Evolutionary conservation across 2,113 vertebrate genomes (phyloP), one percentile per base, ranked within the genome.

Genomic region (Cyprinus carpio): DNA sequence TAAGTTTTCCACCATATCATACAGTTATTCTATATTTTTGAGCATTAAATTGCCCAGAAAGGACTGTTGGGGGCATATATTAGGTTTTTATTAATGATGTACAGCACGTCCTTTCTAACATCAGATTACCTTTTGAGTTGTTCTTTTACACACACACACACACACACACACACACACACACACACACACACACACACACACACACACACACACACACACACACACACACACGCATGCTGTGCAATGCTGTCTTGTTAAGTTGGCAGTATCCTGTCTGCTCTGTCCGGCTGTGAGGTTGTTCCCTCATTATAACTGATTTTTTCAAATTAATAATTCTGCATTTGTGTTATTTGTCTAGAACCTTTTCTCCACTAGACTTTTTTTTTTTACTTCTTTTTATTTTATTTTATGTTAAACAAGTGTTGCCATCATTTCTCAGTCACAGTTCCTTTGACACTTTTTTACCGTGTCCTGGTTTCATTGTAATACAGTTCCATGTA

Each of bases 121-220:
- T 67, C 16, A 67, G 65, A 69, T 69, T 16, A 10, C 9, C 15
- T 3, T 20, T 20, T n/a, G 34, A 40, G 20, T n/a, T 12, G 34
- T 43, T 43, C 9, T 2, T 20, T 23, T 13, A 40, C 34, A 43
- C 34, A n/a, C 60, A 12, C n/a, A 11, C 58, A 25, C 58, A 60
- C 58, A 60, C 58, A 60, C 67, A 71, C 67, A 71, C 34, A 72
- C 67, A 40, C 58, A 62, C 58, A n/a, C 58, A 60, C 58, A 58
- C 8, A 43, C 40, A 40, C 40, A 40, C 40, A 40, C 40, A 40
- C 40, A 40, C 34, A 34, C 34, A 4, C 34, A 34, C 34, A 34
- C 34, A 34, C 34, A 4, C 34, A 34, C 37, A 37, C 37, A 37
- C 37, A 37, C 6, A 37, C 37, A 7, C 37, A 37, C 37, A 37